phyloP scores from a whole-genome alignment of 2,888 invertebrate species.

The Ectemnius continuus region DNA sequence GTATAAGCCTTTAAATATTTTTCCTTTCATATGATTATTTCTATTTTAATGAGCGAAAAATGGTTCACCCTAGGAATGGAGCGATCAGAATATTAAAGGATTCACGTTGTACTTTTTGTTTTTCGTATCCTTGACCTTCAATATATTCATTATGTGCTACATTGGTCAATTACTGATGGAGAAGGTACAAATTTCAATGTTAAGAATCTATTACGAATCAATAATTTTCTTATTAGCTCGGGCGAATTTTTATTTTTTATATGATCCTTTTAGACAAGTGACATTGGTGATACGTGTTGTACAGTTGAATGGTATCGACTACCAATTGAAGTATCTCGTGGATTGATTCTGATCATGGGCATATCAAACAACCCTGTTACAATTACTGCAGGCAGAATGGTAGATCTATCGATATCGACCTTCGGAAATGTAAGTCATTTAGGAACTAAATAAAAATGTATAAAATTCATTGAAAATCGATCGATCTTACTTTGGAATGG shows the following conservation, averaged over 20 bases:
- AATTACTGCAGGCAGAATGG: slow-evolving; percentile 59
- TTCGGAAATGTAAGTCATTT: slow-evolving; percentile 18
- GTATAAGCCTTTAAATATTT: neutral
- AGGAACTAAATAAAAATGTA: slow-evolving; percentile 58
- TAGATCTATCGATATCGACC: slow-evolving; percentile 47
- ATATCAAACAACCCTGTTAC: slow-evolving; percentile 27
- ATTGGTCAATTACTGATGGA: slow-evolving; percentile 41
- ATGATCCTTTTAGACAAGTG: slow-evolving; percentile 32
- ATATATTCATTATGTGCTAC: slow-evolving; percentile 49
- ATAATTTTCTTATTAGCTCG: neutral
- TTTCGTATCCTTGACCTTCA: slow-evolving; percentile 35
- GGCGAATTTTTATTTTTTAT: no score
- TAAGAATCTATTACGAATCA: neutral
- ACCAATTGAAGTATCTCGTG: neutral
- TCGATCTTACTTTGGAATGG: neutral
- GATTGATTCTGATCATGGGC: slow-evolving; percentile 49
- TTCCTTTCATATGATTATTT: neutral
- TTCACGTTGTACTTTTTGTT: slow-evolving; percentile 29
- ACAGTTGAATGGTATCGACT: no score
- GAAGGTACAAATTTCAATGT: neutral
- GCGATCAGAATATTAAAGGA: slow-evolving; percentile 24
- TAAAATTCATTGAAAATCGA: neutral
- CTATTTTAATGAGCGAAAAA: neutral
- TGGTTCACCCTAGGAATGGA: slow-evolving; percentile 34
- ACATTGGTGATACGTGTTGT: slow-evolving; percentile 18